These are phyloP conservation scores for Fratercula arctica DNA, from an alignment of 2,797 vertebrate genomes.

Conservation along the genomic window DNA sequence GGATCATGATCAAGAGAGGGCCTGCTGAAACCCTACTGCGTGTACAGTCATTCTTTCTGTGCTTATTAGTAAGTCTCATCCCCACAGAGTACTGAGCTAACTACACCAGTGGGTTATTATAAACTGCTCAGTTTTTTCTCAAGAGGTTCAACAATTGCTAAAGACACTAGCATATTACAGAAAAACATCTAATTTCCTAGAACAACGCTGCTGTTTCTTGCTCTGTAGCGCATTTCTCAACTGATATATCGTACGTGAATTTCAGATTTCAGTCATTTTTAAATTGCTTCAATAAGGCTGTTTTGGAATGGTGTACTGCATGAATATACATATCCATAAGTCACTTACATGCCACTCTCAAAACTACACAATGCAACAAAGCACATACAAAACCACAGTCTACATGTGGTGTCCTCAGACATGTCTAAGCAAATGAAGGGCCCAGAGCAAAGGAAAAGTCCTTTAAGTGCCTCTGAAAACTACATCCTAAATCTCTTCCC, in stretches of 20 bases:
- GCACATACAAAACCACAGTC: not conserved
- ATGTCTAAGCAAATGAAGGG: not conserved
- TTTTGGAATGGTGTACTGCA: not conserved
- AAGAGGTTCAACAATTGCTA: not conserved
- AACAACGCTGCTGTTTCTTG: not conserved
- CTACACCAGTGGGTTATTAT: not conserved
- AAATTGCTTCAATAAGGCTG: not conserved
- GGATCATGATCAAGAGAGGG: not conserved
- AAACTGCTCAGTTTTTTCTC: not conserved
- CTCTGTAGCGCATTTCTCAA: not conserved
- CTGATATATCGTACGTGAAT: not conserved
- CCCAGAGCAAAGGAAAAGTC: not conserved
- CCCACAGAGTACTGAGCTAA: not conserved
- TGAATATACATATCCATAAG: not conserved
- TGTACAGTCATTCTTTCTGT: not conserved
- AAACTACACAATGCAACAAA: not conserved
- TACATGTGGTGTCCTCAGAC: not conserved
- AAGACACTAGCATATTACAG: not conserved
- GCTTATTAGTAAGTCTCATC: not conserved
- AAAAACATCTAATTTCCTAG: not conserved
- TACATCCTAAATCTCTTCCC: not conserved
- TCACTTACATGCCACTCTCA: not conserved
- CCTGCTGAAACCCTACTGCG: not conserved
- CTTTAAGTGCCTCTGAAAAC: not conserved
- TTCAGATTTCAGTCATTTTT: not conserved